phyloP scores from a whole-genome alignment of 2,113 vertebrate species.

The Phylloscopus whistleri region DNA sequence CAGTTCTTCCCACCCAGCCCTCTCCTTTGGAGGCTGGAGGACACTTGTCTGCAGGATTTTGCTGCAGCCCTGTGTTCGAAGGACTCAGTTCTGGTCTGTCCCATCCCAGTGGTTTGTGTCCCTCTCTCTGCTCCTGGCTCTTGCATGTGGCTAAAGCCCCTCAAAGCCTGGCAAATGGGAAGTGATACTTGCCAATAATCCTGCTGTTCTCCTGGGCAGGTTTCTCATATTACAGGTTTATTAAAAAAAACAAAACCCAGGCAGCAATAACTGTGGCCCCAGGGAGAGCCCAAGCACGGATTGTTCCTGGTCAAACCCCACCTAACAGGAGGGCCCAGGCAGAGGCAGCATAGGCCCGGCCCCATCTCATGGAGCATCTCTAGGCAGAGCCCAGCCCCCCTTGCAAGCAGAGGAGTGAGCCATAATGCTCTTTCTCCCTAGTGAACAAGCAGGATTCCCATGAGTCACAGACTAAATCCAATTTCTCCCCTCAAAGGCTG shows the following conservation, averaged over 20 bases:
- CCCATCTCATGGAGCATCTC: neutral
- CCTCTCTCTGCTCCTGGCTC: neutral
- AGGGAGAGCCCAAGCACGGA: neutral
- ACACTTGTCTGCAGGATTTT: neutral
- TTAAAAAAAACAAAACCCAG: constrained; percentile 52
- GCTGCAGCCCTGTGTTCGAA: neutral
- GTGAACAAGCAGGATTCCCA: neutral
- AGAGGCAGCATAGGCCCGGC: neutral
- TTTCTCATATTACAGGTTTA: constrained; percentile 60
- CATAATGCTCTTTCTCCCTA: neutral
- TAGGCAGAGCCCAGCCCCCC: neutral
- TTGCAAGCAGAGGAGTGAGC: neutral
- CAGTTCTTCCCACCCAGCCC: neutral
- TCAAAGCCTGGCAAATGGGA: constrained; percentile 18
- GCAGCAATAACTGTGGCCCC: constrained; percentile 5
- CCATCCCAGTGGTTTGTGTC: neutral
- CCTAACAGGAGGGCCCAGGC: neutral
- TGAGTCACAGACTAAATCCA: neutral
- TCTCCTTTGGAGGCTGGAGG: neutral
- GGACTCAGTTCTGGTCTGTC: neutral
- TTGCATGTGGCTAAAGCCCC: constrained; percentile 29
- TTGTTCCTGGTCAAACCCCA: neutral
- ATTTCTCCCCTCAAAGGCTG: neutral
- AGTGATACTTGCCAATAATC: constrained; percentile 64
- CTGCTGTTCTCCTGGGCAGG: constrained; percentile 11